These are phyloP conservation scores for Paracanthobrama guichenoti DNA, from an alignment of 2,113 vertebrate species.

Conservation along the genomic window DNA sequence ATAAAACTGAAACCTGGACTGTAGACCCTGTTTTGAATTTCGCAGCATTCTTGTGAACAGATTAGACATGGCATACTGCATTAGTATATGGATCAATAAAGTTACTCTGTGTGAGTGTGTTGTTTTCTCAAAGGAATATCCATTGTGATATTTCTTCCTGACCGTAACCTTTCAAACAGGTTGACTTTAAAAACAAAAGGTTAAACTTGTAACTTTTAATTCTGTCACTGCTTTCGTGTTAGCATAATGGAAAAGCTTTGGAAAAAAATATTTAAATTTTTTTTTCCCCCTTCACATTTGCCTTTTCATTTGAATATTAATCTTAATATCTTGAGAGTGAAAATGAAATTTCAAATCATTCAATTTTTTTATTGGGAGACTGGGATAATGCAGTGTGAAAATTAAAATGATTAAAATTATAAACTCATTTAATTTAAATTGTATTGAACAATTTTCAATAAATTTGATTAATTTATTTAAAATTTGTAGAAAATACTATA, in stretches of 20 bases:
- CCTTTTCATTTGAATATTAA: too few relatives aligned
- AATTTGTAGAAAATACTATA: not conserved
- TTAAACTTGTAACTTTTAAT: not conserved
- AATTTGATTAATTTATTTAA: not conserved
- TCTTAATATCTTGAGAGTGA: not conserved
- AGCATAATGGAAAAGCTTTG: not conserved
- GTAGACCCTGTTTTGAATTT: constrained; percentile 10
- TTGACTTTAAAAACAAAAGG: not conserved
- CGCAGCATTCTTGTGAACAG: not conserved
- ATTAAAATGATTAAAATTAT: not conserved
- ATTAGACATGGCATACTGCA: not conserved
- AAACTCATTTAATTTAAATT: not conserved
- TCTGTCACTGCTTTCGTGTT: not conserved
- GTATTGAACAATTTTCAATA: not conserved
- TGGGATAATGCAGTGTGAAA: not conserved
- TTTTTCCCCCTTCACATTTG: too few relatives aligned
- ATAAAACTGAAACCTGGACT: not conserved
- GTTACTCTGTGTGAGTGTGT: not conserved
- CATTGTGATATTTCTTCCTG: not conserved
- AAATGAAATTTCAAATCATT: not conserved
- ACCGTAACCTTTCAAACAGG: constrained; percentile 8
- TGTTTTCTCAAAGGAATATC: constrained; percentile 2
- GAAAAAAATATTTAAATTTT: too few relatives aligned
- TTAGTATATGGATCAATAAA: not conserved
- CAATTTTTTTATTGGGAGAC: not conserved